Conservation (phyloP, 2,113 vertebrate genomes). For the Sarotherodon lohbergeri region DNA sequence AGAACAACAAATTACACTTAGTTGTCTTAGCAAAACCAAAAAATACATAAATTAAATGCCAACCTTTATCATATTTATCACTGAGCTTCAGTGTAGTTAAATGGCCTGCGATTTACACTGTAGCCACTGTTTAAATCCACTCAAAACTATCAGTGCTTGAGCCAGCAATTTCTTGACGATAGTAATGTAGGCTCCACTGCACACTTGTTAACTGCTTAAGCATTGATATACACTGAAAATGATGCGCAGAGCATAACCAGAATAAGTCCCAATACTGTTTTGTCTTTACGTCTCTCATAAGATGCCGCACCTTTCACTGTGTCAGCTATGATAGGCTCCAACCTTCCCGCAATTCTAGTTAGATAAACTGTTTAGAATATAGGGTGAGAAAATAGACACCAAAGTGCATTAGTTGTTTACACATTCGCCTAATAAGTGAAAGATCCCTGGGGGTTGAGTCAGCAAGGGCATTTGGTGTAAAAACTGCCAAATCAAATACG, state of each 20-base stretch:
- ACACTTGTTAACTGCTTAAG: neutral
- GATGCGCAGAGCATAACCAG: neutral
- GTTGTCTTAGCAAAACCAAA: neutral
- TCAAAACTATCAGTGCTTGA: neutral
- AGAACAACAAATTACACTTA: neutral
- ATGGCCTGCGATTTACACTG: neutral
- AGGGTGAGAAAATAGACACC: neutral
- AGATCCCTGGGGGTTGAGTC: neutral
- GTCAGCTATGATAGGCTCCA: neutral
- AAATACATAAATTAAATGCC: neutral
- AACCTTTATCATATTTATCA: neutral
- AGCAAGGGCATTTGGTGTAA: neutral
- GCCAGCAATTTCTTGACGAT: neutral
- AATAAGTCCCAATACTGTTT: neutral
- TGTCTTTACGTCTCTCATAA: neutral
- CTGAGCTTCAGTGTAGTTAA: neutral
- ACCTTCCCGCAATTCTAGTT: neutral
- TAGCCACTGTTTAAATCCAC: neutral
- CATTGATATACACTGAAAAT: neutral
- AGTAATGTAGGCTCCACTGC: neutral
- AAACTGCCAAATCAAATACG: neutral
- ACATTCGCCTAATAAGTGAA: neutral
- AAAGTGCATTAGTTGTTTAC: neutral
- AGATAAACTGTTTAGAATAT: neutral
- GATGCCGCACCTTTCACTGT: neutral